Evolutionary conservation across 2,797 vertebrate genomes (phyloP), one percentile per base, ranked within the genome.

Genomic region (Phrynocephalus guinanensis): DNA sequence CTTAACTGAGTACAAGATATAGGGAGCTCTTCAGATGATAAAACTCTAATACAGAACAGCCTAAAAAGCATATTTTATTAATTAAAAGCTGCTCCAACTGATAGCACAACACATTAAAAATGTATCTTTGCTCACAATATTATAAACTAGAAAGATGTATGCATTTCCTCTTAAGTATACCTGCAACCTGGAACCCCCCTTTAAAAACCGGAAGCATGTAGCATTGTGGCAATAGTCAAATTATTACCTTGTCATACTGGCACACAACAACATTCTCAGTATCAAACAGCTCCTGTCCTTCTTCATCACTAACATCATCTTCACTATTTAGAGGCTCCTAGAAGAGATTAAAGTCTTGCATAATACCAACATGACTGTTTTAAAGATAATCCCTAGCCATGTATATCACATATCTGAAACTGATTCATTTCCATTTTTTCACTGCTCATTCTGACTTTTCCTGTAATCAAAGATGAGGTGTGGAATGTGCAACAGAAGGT

Each of bases 231-330:
- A 52, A 63, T 88, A 50, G 50, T 28, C 38, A 88, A n/a, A 68
- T 66, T 38, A 91, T 95, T 95, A 99, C 99, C 98, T 99, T 99
- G 96, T 99, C 99, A 71, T 99, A 99, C 84, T 99, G 99, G 96
- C 99, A 99, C 75, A 99, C 99, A 82, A 99, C 99, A 93, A 99
- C 99, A 89, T 99, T 99, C 96, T 99, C 99, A 0, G 99, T 99
- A 92, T 99, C 99, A 6, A 99, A 99, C 87, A 99, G 97, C 94
- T 99, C 99, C 96, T 99, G 98, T 91, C 98, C 98, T 93, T 99
- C 99, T 87, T 97, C 99, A 71, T 99, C 99, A 48, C 99, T 99
- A 87, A 99, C 99, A 80, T 99, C 99, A 82, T 99, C 99, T 67
- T 97, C 98, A 80, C 98, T 99, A 96, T 99, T 99, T 90, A 99